phyloP scores from a whole-genome alignment of 2,113 vertebrate genomes.

The Lophotis ruficrista region DNA sequence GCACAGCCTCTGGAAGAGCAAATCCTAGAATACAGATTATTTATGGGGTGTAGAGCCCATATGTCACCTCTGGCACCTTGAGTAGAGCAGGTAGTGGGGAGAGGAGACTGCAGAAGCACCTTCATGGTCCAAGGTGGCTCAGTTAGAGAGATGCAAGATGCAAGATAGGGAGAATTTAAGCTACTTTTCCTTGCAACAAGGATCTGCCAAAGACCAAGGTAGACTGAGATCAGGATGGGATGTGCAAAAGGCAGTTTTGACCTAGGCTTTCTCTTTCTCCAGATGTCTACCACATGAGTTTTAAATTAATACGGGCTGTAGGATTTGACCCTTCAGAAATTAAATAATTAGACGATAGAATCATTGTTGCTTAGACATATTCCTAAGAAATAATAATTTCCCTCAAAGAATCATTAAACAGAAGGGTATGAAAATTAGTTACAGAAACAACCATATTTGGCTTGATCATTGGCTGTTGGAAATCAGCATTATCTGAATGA shows the following conservation, averaged over 20 bases:
- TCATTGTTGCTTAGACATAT: background rate
- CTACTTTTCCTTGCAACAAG: background rate
- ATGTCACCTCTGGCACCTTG: fast-evolving
- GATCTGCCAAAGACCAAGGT: fast-evolving
- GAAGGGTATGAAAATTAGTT: background rate
- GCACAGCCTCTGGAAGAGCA: background rate
- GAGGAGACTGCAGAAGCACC: background rate
- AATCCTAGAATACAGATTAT: background rate
- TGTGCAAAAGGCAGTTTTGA: background rate
- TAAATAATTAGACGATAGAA: background rate
- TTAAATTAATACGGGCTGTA: background rate
- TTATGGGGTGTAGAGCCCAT: background rate
- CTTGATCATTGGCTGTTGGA: background rate
- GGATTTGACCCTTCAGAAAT: background rate
- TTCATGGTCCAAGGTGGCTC: fast-evolving
- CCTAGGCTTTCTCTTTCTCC: background rate
- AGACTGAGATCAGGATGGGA: background rate
- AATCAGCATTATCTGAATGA: background rate
- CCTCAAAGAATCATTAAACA: background rate
- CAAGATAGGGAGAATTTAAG: background rate
- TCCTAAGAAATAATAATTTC: background rate
- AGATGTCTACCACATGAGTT: background rate
- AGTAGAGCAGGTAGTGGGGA: background rate
- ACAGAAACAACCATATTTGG: background rate
- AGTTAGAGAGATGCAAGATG: fast-evolving